Conservation (phyloP, 2,888 invertebrate genomes). For the Zeuzera pyrina region DNA sequence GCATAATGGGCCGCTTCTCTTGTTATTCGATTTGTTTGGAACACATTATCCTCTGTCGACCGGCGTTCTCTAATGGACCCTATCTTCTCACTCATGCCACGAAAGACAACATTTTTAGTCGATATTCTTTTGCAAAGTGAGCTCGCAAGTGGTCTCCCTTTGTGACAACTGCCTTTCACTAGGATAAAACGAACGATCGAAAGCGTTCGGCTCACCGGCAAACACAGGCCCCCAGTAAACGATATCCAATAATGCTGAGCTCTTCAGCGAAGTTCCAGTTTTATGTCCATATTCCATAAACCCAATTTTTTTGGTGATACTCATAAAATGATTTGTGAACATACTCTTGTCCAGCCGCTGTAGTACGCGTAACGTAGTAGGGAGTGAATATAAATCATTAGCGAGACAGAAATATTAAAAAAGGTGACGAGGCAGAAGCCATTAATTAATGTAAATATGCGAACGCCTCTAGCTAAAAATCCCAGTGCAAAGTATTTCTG, state of each 20-base stretch:
- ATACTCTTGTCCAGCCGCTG: too few species aligned
- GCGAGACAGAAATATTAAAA: slow-evolving; percentile 35
- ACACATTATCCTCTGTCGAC: slow-evolving; percentile 36
- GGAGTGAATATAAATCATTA: slow-evolving; percentile 35
- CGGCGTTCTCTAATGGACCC: slow-evolving; percentile 44
- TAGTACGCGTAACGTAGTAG: slow-evolving; percentile 17
- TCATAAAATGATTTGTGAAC: too few species aligned
- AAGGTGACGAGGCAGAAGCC: slow-evolving; percentile 38
- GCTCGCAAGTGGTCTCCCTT: slow-evolving; percentile 32
- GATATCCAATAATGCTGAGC: slow-evolving; percentile 49
- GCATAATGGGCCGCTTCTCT: slow-evolving; percentile 54
- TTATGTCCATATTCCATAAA: slow-evolving; percentile 26
- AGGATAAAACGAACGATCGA: slow-evolving; percentile 35
- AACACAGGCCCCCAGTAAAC: slow-evolving; percentile 45
- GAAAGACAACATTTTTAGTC: slow-evolving; percentile 42
- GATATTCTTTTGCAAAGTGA: slow-evolving; percentile 37
- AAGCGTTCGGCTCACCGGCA: slow-evolving; percentile 27
- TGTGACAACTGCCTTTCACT: slow-evolving; percentile 39
- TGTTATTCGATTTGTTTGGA: slow-evolving; percentile 58
- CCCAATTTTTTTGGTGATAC: too few species aligned
- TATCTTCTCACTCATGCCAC: slow-evolving; percentile 40
- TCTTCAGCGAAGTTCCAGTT: slow-evolving; percentile 31
- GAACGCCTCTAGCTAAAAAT: slow-evolving; percentile 18
- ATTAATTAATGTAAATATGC: slow-evolving; percentile 34
- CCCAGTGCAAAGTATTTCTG: slow-evolving; percentile 25